Evolutionary conservation across 2,797 vertebrate genomes (phyloP).

Genomic region (Sylvilagus floridanus): DNA sequence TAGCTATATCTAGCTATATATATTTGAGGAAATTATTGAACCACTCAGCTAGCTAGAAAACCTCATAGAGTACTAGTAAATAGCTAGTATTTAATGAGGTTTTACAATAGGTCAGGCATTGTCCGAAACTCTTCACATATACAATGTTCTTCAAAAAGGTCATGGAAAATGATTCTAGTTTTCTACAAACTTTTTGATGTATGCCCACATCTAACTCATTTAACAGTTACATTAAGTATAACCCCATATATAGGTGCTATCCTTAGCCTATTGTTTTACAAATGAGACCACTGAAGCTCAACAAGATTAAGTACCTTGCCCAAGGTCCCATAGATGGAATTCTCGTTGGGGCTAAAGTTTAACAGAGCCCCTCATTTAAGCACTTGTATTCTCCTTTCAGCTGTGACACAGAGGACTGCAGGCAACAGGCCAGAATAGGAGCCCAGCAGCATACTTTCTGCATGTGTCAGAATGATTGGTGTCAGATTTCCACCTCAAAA

Average conservation of each 20-base stretch:
- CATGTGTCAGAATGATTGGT: background rate
- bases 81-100: background rate
- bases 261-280: background rate
- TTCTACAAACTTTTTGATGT: too few species aligned
- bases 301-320: background rate
- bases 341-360: background rate
- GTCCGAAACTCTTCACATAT: background rate
- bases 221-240: background rate
- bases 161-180: too few species aligned
- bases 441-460: background rate
- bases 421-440: background rate
- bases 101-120: background rate
- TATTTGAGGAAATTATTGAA: slow-evolving; percentile 37
- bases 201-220: background rate
- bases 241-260: background rate
- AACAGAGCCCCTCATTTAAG: background rate
- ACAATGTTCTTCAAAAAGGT: too few species aligned
- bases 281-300: background rate
- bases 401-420: background rate
- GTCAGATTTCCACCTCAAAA: background rate
- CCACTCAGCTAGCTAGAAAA: background rate
- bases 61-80: background rate
- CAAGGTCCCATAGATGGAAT: background rate
- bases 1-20: background rate
- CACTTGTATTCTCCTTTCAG: background rate